phyloP scores from a whole-genome alignment of 1,140 invertebrate species.

The Chymomyza costata region DNA sequence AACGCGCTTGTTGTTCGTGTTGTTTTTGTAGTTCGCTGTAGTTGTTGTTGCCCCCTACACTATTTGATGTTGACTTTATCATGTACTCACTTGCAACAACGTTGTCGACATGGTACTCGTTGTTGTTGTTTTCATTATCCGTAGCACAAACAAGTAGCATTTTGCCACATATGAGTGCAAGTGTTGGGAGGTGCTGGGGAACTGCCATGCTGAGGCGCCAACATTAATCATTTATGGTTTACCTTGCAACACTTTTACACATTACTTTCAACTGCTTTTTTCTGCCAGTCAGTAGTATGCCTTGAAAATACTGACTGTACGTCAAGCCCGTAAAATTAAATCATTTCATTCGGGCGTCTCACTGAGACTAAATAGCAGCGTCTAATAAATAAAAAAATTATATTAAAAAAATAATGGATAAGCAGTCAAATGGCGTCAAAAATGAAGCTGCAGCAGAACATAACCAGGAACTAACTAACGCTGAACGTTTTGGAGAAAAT shows the following conservation, averaged over 20 bases:
- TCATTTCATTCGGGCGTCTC: conserved; percentile 31
- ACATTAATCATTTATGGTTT: conserved; percentile 54
- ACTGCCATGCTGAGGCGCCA: conserved; percentile 19
- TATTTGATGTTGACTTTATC: conserved; percentile 69
- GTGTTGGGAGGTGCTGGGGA: not conserved
- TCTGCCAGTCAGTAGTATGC: conserved; percentile 10
- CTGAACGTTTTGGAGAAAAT: too few species aligned
- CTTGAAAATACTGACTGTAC: conserved; percentile 1
- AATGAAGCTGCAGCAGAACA: conserved; percentile 19
- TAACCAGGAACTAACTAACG: conserved; percentile 10
- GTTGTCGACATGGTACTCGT: conserved; percentile 28
- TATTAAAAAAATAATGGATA: conserved; percentile 18
- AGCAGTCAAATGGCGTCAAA: conserved; percentile 42
- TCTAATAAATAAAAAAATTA: conserved; percentile 28
- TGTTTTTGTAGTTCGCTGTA: conserved; percentile 12
- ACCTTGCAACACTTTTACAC: conserved; percentile 36
- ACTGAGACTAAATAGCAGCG: conserved; percentile 50
- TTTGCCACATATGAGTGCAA: too few species aligned
- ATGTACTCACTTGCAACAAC: conserved; percentile 50
- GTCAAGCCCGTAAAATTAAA: not conserved
- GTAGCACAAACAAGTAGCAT: conserved; percentile 52
- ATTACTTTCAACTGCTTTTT: not conserved
- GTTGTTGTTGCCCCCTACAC: conserved; percentile 31
- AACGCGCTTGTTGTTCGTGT: conserved; percentile 37
- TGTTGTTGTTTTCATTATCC: conserved; percentile 45